Conservation (phyloP, 2,113 vertebrate genomes). For the Isichthys henryi region DNA sequence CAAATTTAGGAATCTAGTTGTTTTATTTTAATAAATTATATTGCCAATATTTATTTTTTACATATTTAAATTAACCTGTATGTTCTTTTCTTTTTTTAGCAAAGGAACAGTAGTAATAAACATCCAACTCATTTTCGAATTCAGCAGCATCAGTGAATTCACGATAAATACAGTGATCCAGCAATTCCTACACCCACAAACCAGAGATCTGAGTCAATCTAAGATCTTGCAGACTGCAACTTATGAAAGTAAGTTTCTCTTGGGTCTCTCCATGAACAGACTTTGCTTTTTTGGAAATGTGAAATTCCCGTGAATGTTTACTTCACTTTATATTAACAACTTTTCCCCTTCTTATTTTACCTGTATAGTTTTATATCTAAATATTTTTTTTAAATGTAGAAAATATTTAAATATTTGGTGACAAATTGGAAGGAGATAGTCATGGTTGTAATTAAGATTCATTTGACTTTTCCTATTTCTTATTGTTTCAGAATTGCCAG, state of each 20-base stretch:
- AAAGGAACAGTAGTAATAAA: background rate
- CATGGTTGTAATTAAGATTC: background rate
- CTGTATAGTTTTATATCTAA: background rate
- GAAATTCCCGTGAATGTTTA: background rate
- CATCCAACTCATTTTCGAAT: background rate
- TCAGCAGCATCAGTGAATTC: background rate
- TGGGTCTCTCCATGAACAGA: background rate
- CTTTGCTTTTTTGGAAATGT: background rate
- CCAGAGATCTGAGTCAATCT: background rate
- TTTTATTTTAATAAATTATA: background rate
- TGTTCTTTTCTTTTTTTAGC: background rate
- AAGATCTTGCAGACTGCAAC: background rate
- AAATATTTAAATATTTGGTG: background rate
- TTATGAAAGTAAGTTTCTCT: background rate
- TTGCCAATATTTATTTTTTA: background rate
- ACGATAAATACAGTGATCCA: background rate
- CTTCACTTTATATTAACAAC: background rate
- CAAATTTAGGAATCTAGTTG: background rate
- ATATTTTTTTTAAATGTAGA: background rate
- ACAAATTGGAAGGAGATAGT: background rate
- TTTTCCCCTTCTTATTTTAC: background rate
- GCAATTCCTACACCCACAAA: background rate
- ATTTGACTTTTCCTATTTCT: background rate
- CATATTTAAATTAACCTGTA: background rate
- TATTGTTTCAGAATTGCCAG: background rate